A percentile compares a stretch with the other conserved stretches of the same genome.
phyloP scores from a whole-genome alignment of 1,140 invertebrate genomes.

The Harpegnathos saltator region DNA sequence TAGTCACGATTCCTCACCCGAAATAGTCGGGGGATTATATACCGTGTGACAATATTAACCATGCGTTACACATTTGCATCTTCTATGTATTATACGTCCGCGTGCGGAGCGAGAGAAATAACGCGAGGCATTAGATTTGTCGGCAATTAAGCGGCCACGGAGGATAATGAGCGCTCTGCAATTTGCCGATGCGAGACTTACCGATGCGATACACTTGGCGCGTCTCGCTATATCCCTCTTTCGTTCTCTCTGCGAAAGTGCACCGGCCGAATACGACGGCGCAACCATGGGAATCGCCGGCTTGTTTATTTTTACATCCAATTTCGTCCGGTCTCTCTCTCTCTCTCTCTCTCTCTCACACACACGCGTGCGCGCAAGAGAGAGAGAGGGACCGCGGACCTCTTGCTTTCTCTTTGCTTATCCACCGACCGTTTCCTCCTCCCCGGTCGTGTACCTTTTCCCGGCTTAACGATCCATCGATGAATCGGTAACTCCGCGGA shows the following conservation, averaged over 20 bases:
- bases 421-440: constrained; percentile 2
- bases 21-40: background rate
- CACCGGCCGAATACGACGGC: background rate
- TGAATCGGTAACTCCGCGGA: constrained; percentile 37
- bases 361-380: too few relatives aligned
- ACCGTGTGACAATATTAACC: background rate
- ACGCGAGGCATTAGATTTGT: background rate
- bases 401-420: too few relatives aligned
- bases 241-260: background rate
- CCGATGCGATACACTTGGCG: constrained; percentile 2
- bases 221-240: background rate
- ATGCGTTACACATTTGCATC: background rate
- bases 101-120: too few relatives aligned
- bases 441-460: constrained; percentile 5
- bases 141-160: background rate
- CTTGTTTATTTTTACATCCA: constrained; percentile 33
- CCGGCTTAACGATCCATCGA: constrained; percentile 20
- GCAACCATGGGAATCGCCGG: constrained; percentile 1
- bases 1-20: background rate
- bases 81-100: too few relatives aligned
- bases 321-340: constrained; percentile 4
- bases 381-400: too few relatives aligned
- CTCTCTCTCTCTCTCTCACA: too few relatives aligned
- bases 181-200: background rate
- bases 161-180: background rate